These are phyloP conservation scores for Subanguina moxae DNA, from an alignment of 1,140 invertebrate species.

Conservation along the genomic window DNA sequence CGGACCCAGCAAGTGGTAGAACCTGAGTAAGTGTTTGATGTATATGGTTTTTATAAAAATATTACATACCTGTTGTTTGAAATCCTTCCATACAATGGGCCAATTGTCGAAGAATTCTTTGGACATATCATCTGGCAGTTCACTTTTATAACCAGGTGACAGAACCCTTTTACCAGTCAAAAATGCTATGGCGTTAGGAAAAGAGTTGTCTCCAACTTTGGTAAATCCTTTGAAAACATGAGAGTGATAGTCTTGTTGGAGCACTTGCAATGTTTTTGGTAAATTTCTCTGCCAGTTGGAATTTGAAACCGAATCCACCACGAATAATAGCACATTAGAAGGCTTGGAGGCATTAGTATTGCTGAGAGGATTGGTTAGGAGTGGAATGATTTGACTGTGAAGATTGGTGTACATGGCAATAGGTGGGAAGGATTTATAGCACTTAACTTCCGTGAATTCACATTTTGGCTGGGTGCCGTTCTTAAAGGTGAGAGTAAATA, in stretches of 20 bases:
- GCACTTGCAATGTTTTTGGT: slow-evolving; percentile 42
- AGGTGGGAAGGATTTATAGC: slow-evolving; percentile 17
- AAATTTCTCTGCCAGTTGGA: slow-evolving; percentile 42
- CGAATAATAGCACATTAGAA: slow-evolving; percentile 34
- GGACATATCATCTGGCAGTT: slow-evolving; percentile 60
- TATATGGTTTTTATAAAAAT: too few species aligned
- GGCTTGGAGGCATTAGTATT: neutral
- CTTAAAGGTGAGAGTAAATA: slow-evolving; percentile 20
- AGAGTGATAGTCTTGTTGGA: slow-evolving; percentile 36
- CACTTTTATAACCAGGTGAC: slow-evolving; percentile 18
- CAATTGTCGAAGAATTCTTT: slow-evolving; percentile 68
- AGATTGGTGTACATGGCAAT: slow-evolving; percentile 36
- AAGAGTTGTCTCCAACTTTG: slow-evolving; percentile 53
- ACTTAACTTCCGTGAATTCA: slow-evolving; percentile 50
- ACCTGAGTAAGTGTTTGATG: too few species aligned
- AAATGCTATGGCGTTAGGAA: slow-evolving; percentile 53
- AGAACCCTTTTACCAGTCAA: slow-evolving; percentile 35
- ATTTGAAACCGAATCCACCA: slow-evolving; percentile 49
- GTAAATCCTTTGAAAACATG: slow-evolving; percentile 48
- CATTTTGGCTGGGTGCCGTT: slow-evolving; percentile 27
- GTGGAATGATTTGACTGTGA: slow-evolving; percentile 39
- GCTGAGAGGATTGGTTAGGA: neutral
- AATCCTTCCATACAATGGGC: slow-evolving; percentile 76
- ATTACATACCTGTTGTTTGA: slow-evolving; percentile 65
- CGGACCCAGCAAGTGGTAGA: too few species aligned